These are phyloP conservation scores for Sternotherus odoratus DNA, from an alignment of 2,797 vertebrate genomes.

Conservation along the genomic window DNA sequence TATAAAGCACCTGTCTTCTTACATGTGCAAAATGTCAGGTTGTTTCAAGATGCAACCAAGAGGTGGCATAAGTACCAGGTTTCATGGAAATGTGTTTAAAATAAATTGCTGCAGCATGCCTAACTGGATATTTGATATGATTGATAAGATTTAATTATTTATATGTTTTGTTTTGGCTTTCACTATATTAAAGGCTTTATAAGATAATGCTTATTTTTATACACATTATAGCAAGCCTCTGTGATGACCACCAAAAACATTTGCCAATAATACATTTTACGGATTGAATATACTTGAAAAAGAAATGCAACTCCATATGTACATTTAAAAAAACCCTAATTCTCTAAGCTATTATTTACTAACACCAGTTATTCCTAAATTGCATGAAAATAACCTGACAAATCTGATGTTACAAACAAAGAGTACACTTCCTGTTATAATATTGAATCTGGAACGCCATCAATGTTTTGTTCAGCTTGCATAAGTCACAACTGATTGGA, in stretches of 20 bases:
- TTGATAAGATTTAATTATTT: background rate
- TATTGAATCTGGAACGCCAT: conserved; percentile 76
- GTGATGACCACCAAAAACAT: background rate
- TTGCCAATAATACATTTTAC: conserved; percentile 1
- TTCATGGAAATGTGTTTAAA: background rate
- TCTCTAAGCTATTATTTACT: conserved; percentile 19
- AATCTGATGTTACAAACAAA: conserved; percentile 70
- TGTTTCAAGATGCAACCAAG: conserved; percentile 21
- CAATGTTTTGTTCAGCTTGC: conserved; percentile 85
- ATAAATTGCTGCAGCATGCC: background rate
- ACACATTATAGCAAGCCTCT: background rate
- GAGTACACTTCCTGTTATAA: conserved; percentile 64
- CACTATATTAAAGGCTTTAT: background rate
- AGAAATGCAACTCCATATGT: background rate
- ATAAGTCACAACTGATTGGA: conserved; percentile 89
- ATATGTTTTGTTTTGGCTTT: background rate
- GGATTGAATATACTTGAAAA: background rate
- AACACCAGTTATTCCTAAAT: conserved; percentile 15
- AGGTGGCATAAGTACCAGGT: background rate
- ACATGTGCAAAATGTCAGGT: background rate
- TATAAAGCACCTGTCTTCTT: background rate
- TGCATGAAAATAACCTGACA: conserved; percentile 44
- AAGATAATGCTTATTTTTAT: background rate
- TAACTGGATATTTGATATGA: background rate
- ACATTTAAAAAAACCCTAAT: background rate